Evolutionary conservation across 2,888 invertebrate genomes (phyloP).

Genomic region (Geotrupes spiniger): DNA sequence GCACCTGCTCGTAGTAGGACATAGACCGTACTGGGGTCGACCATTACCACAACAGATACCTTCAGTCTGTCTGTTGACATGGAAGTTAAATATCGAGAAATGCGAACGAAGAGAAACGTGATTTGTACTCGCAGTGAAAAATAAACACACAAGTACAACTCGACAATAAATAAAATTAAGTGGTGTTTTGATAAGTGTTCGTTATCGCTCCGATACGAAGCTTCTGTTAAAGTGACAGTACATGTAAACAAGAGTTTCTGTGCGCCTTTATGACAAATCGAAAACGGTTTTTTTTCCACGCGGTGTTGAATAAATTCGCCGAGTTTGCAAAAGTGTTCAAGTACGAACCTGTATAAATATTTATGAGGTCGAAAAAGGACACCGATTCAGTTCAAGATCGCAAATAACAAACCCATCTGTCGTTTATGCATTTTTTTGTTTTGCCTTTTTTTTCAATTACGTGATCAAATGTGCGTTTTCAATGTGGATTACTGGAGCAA

Average conservation of each 20-base stretch:
- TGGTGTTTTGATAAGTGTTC: constrained; percentile 4
- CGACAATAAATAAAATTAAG: constrained; percentile 5
- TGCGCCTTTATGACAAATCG: too few relatives aligned
- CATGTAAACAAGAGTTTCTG: constrained; percentile 2
- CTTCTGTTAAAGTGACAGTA: constrained; percentile 1
- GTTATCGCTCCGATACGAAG: background rate
- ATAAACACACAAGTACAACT: background rate
- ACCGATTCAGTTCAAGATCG: constrained; percentile 23
- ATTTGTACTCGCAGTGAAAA: constrained; percentile 2
- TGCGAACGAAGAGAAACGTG: background rate
- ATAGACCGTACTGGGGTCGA: constrained; percentile 28
- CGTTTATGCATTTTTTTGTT: too few relatives aligned
- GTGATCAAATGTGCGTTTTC: constrained; percentile 8
- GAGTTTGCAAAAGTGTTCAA: constrained; percentile 5
- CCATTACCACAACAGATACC: constrained; percentile 25
- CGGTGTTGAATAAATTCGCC: too few relatives aligned
- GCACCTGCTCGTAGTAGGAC: constrained; percentile 31
- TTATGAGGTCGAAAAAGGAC: constrained; percentile 14
- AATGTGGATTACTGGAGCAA: too few relatives aligned
- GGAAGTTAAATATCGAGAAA: constrained; percentile 9
- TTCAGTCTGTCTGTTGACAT: constrained; percentile 25
- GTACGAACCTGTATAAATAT: constrained; percentile 18
- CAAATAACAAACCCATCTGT: constrained; percentile 3
- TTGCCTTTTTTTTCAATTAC: constrained; percentile 6
- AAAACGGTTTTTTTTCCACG: too few relatives aligned